phyloP scores from a whole-genome alignment of 2,888 invertebrate genomes.

The Dryadula phaetusa region DNA sequence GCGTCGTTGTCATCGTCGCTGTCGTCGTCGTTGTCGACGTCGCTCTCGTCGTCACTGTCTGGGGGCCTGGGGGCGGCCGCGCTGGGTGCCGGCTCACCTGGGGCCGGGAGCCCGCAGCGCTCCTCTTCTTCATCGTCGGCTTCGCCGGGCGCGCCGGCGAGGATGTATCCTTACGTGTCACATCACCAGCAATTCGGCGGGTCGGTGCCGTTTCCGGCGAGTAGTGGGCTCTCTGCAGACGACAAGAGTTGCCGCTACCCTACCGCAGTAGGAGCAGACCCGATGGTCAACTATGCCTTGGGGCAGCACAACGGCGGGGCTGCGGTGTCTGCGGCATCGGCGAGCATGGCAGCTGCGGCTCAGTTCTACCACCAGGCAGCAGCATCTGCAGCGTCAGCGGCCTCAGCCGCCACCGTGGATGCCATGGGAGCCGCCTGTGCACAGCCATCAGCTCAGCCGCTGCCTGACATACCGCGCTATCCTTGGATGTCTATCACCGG shows the following conservation, averaged over 20 bases:
- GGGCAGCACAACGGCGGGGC: slow-evolving; percentile 90
- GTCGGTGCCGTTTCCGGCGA: slow-evolving; percentile 87
- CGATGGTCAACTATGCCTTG: slow-evolving; percentile 92
- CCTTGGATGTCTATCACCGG: slow-evolving; percentile 99
- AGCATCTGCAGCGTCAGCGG: slow-evolving; percentile 89
- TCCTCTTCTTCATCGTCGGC: slow-evolving; percentile 87
- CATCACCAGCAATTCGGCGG: slow-evolving; percentile 90
- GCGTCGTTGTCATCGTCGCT: slow-evolving; percentile 85
- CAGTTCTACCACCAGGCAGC: slow-evolving; percentile 96
- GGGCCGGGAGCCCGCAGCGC: slow-evolving; percentile 86
- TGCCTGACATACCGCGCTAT: slow-evolving; percentile 96
- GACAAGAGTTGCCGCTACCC: slow-evolving; percentile 94
- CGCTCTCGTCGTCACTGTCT: slow-evolving; percentile 84
- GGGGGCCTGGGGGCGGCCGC: slow-evolving; percentile 87
- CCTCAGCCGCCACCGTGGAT: slow-evolving; percentile 90
- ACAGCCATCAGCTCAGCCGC: slow-evolving; percentile 92
- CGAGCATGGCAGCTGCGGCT: slow-evolving; percentile 89
- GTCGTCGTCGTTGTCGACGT: slow-evolving; percentile 84
- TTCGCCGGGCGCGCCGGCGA: slow-evolving; percentile 89
- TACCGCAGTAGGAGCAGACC: slow-evolving; percentile 86
- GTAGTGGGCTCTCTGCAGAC: slow-evolving; percentile 87
- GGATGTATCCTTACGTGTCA: slow-evolving; percentile 97
- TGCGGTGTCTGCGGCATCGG: slow-evolving; percentile 87
- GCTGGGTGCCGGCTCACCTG: slow-evolving; percentile 84
- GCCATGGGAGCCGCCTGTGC: slow-evolving; percentile 93